Evolutionary conservation across 2,888 invertebrate species (phyloP).

Genomic region (Cosmorhoe ocellata): DNA sequence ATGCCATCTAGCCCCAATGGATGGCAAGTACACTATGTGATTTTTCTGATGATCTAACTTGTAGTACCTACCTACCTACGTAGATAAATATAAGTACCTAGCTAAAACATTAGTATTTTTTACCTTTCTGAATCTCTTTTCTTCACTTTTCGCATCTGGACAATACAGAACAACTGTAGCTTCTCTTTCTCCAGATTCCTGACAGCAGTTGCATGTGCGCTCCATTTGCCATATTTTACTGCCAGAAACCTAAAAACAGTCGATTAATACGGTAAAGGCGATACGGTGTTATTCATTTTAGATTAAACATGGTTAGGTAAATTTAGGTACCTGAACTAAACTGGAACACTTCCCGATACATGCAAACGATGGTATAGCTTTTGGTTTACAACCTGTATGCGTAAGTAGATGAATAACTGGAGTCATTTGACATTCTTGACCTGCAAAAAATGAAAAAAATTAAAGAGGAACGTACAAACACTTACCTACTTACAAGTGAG

Average conservation of each 20-base stretch:
- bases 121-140: slow-evolving; percentile 92
- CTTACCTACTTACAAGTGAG: too few species aligned
- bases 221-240: slow-evolving; percentile 99
- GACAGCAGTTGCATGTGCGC: slow-evolving; percentile 96
- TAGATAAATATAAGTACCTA: too few species aligned
- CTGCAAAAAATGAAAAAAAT: slow-evolving; percentile 42
- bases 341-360: slow-evolving; percentile 95
- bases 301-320: too few species aligned
- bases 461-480: too few species aligned
- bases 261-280: too few species aligned
- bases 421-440: slow-evolving; percentile 94
- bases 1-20: too few species aligned
- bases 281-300: too few species aligned
- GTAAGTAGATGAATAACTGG: slow-evolving; percentile 95
- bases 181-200: slow-evolving; percentile 95
- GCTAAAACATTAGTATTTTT: too few species aligned
- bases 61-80: too few species aligned
- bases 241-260: slow-evolving; percentile 91
- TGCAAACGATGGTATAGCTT: slow-evolving; percentile 96
- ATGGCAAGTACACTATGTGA: too few species aligned
- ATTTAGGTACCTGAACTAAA: slow-evolving; percentile 97
- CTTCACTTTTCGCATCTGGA: slow-evolving; percentile 93
- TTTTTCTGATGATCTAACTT: too few species aligned
- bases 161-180: slow-evolving; percentile 94
- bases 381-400: slow-evolving; percentile 95